Conservation (phyloP, 2,113 vertebrate genomes). For the Phainopepla nitens region DNA sequence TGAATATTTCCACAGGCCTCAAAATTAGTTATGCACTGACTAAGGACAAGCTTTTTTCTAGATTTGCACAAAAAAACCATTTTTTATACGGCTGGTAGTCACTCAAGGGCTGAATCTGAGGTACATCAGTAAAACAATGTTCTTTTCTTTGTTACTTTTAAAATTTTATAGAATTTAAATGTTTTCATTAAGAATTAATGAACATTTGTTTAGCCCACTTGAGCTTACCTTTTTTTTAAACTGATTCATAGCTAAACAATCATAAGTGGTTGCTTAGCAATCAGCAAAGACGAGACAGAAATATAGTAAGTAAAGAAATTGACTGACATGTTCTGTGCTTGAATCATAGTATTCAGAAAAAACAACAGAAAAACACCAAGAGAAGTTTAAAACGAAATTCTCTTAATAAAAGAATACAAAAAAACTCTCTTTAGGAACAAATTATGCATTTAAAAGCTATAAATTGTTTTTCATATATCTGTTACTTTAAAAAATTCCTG, state of each 20-base stretch:
- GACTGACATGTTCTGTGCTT: constrained; percentile 14
- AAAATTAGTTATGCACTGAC: not conserved
- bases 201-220: not conserved
- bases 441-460: not conserved
- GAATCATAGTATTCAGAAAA: constrained; percentile 39
- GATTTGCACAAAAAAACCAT: not conserved
- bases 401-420: constrained; percentile 21
- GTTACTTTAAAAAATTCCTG: not conserved
- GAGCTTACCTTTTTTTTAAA: not conserved
- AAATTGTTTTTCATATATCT: not conserved
- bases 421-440: not conserved
- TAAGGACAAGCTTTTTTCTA: not conserved
- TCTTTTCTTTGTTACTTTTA: not conserved
- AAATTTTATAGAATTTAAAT: not conserved
- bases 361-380: not conserved
- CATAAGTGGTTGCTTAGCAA: constrained; percentile 58
- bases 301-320: constrained; percentile 35
- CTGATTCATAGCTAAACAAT: constrained; percentile 8
- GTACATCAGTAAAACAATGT: not conserved
- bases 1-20: not conserved
- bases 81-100: not conserved
- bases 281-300: constrained; percentile 44
- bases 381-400: constrained; percentile 6
- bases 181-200: not conserved
- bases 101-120: not conserved